phyloP scores from a whole-genome alignment of 2,888 invertebrate species.

The Netelia inedita region DNA sequence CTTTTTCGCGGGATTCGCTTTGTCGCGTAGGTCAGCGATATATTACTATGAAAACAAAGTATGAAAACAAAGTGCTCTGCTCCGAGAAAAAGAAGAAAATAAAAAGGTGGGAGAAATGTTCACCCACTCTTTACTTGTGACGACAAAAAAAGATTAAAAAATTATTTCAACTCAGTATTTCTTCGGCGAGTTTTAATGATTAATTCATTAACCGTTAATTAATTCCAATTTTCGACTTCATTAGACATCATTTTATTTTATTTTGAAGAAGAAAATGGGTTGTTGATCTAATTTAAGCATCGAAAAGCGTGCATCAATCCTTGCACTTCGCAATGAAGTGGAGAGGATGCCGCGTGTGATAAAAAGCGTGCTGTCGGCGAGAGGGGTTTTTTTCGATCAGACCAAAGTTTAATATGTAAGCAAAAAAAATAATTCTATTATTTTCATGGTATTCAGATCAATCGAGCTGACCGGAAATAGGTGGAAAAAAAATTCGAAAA shows the following conservation, averaged over 20 bases:
- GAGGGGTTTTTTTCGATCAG: conserved; percentile 28
- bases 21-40: no score
- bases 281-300: neutral
- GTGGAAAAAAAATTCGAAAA: neutral
- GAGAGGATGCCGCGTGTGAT: conserved; percentile 42
- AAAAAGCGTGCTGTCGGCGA: conserved; percentile 32
- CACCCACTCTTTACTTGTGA: no score
- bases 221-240: neutral
- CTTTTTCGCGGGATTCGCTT: neutral
- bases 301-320: neutral
- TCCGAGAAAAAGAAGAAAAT: no score
- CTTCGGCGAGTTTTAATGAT: neutral
- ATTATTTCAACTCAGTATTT: neutral
- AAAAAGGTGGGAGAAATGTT: no score
- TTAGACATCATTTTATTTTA: no score
- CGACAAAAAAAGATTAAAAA: neutral
- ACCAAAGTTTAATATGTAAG: conserved; percentile 12
- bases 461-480: conserved; percentile 4
- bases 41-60: neutral
- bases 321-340: conserved; percentile 2
- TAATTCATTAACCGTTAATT: neutral
- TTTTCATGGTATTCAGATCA: conserved; percentile 14
- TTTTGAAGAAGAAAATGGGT: neutral
- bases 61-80: no score
- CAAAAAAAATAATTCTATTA: neutral